Base-by-base conservation (phyloP, 2,797 vertebrate genomes). In the Delichon dasypus region DNA sequence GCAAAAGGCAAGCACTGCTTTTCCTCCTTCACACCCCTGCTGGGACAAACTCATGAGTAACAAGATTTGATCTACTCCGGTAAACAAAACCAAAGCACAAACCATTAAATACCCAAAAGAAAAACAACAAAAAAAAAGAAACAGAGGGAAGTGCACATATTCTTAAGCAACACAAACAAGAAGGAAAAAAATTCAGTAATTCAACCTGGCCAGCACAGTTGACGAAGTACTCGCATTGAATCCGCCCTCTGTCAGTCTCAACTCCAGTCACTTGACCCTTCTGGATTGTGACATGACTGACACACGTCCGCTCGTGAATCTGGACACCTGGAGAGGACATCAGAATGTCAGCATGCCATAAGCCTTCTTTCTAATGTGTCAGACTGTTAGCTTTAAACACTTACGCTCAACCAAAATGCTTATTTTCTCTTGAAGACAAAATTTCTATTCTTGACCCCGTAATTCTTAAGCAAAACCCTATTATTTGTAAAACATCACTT, bases 271-370 rank as follows among this genome's bases (percentile, higher is more conserved):
- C 89, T 13, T 3, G 72, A 34, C 89, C 89, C 60, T 83, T 91
- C 66, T 91, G 84, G 60, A 91, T 57, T 19, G 89, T 77, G 78
- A 91, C 66, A 0, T 91, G 89, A 67, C 89, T 91, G 60, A 91
- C 89, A 34, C 27, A 55, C 2, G 72, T 91, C 36, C 84, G 30
- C 53, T 91, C 89, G 2, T 91, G 89, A 12, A 91, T 88, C 78
- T 99, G 98, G 84, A 99, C 99, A 26, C 99, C 99, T 99, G 97
- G 5, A 70, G 17, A 74, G 95, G 44, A 44, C 62, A 82, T 1
- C 34, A 62, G 29, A 62, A 75, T 54, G 36, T 30, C 66, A 62
- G 32, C 2, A 6, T 3, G 47, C 22, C n/a, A 57, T 11, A 1
- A 85, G 19, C 4, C 18, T n/a, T 51, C n/a, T 1, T 66, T 11